Percentiles rank a stretch among this genome's conserved stretches.
Evolutionary conservation across 2,113 vertebrate genomes (phyloP).

Genomic region (Paralichthys olivaceus): DNA sequence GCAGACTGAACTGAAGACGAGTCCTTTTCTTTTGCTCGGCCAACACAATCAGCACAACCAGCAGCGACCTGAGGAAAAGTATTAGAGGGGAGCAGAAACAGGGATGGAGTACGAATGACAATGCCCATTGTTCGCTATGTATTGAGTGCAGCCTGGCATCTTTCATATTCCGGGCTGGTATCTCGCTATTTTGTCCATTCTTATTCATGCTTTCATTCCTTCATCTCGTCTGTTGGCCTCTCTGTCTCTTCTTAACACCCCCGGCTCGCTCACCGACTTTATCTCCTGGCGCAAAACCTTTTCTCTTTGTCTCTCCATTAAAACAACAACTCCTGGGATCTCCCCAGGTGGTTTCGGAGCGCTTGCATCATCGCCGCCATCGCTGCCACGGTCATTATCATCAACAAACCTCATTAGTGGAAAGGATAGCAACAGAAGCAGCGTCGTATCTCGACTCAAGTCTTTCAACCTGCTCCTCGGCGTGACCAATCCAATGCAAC

Average conservation of each 20-base stretch:
- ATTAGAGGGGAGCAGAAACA: conserved; percentile 52
- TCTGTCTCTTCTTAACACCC: conserved; percentile 18
- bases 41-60: conserved; percentile 65
- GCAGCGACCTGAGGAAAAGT: conserved; percentile 63
- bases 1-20: conserved; percentile 56
- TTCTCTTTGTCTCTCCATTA: conserved; percentile 56
- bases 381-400: conserved; percentile 60
- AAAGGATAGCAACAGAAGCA: conserved; percentile 1
- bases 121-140: conserved; percentile 53
- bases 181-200: conserved; percentile 46
- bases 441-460: conserved; percentile 21
- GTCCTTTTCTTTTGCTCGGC: conserved; percentile 49
- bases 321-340: conserved; percentile 68
- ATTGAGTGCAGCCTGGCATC: conserved; percentile 46
- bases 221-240: conserved; percentile 47
- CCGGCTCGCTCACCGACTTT: conserved; percentile 5
- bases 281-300: conserved; percentile 31
- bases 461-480: conserved; percentile 45
- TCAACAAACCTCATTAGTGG: conserved; percentile 68
- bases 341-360: conserved; percentile 72
- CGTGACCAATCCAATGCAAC: conserved; percentile 46
- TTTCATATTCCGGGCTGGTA: conserved; percentile 61
- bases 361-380: conserved; percentile 71
- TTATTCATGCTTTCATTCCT: conserved; percentile 55
- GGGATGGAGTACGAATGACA: conserved; percentile 68